Base-by-base conservation (phyloP, 2,113 vertebrate species). In the Eptesicus fuscus region DNA sequence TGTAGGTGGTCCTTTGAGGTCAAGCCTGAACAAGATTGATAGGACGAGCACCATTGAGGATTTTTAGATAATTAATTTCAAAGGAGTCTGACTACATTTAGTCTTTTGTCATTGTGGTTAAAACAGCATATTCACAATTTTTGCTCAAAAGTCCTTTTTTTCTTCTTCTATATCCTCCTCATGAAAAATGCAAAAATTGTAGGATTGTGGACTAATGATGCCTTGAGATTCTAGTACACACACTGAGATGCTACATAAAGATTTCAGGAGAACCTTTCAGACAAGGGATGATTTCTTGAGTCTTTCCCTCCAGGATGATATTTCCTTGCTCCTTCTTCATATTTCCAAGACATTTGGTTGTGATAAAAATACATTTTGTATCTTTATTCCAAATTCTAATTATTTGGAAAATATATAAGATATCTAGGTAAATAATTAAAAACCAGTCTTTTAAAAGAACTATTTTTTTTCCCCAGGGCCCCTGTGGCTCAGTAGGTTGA, bases 1-100 rank as follows among this genome's bases (percentile, higher is more conserved):
- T 88, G 71, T 67, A 61, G 88, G 88, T 92, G 85, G 90, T 88
- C 78, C n/a, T 90, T 63, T 65, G 88, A 93, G 93, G 95, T 95
- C 95, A 95, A 51, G 7, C n/a, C 63, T 0, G 4, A 37, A 65
- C 92, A 95, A 67, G 97, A 95, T 86, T 71, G 93, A 96, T 96
- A 51, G 83, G 47, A 42, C 0, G 28, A 28, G 9, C 4, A 3
- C 47, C 84, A 4, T 4, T 7, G 63, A 79, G 63, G 47, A 22
- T 79, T 88, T 65, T 77, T 35, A 65, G 70, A 70, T 95, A 95
- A 96, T 96, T 95, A 95, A 93, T 93, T 83, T 91, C 71, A 70
- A 78, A 85, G 35, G 30, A 59, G 17, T 85, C 82, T 91, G 17
- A 86, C 30, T 22, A 76, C 11, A 23, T 86, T 37, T 83, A 16